Percentiles rank a stretch among this genome's conserved stretches.
Evolutionary conservation across 2,797 vertebrate species (phyloP).

Genomic region (Chaetodon trifasciatus): DNA sequence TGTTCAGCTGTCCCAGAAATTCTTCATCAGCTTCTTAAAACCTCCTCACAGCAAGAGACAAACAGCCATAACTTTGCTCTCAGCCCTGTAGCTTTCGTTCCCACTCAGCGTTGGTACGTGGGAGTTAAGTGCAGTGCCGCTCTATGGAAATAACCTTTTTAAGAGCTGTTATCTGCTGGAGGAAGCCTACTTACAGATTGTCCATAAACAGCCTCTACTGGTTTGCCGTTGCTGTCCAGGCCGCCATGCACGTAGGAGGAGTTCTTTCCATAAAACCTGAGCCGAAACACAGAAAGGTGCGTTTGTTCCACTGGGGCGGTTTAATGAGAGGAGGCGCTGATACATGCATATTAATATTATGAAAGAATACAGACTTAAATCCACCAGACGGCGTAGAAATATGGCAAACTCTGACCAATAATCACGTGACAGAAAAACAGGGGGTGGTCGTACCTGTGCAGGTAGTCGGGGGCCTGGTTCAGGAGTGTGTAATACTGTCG

Average conservation of each 20-base stretch:
- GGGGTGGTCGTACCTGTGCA: conserved; percentile 88
- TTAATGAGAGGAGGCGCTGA: not conserved
- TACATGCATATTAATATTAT: fast-evolving
- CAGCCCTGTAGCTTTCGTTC: not conserved
- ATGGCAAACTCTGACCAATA: not conserved
- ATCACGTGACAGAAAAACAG: not conserved
- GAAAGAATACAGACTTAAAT: not conserved
- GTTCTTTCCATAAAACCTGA: conserved; percentile 98
- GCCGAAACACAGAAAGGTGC: not conserved
- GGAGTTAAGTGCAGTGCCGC: conserved; percentile 11
- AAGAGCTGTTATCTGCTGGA: conserved; percentile 15
- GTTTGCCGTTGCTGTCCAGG: conserved; percentile 95
- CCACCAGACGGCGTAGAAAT: not conserved
- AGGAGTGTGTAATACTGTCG: conserved; percentile 99
- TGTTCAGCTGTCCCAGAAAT: not conserved
- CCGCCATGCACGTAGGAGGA: conserved; percentile 98
- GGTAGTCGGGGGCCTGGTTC: conserved; percentile 98
- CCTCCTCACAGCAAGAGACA: not conserved
- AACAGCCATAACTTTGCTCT: not conserved
- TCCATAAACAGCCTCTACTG: conserved; percentile 94
- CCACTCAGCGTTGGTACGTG: not conserved
- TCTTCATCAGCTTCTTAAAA: not conserved
- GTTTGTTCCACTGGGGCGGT: not conserved
- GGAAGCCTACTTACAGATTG: conserved; percentile 90
- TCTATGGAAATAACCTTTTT: conserved; percentile 23